Percentiles rank a stretch among this genome's conserved stretches.
Conservation (phyloP, 2,113 vertebrate species). For the Procavia capensis region DNA sequence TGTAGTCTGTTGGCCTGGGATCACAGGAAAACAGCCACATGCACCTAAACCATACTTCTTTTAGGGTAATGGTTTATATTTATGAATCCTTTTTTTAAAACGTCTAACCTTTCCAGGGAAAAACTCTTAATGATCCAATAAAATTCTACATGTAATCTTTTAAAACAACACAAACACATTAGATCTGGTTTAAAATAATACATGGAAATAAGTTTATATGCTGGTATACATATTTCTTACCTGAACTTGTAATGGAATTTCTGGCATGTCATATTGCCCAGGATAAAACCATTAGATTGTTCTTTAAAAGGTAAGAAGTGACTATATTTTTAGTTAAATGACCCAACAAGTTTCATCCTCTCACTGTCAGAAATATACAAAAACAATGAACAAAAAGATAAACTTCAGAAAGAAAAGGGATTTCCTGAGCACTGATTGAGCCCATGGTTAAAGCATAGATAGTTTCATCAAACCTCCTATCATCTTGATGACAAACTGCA, state of each 20-base stretch:
- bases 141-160: background rate
- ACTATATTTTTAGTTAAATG: background rate
- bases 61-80: background rate
- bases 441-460: background rate
- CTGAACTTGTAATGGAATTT: background rate
- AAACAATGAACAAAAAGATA: slow-evolving; percentile 7
- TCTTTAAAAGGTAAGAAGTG: background rate
- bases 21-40: background rate
- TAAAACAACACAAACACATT: background rate
- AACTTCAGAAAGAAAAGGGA: background rate
- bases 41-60: background rate
- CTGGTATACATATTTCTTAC: background rate
- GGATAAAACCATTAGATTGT: background rate
- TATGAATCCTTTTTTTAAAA: background rate
- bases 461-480: background rate
- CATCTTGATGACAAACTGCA: background rate
- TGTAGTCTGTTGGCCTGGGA: background rate
- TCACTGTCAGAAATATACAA: background rate
- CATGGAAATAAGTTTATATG: background rate
- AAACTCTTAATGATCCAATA: background rate
- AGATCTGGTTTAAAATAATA: background rate
- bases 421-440: background rate
- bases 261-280: background rate
- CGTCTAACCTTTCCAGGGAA: background rate
- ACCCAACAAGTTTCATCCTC: background rate